These are phyloP conservation scores for Actenoides lindsayi DNA, from an alignment of 2,113 vertebrate genomes.

Conservation along the genomic window DNA sequence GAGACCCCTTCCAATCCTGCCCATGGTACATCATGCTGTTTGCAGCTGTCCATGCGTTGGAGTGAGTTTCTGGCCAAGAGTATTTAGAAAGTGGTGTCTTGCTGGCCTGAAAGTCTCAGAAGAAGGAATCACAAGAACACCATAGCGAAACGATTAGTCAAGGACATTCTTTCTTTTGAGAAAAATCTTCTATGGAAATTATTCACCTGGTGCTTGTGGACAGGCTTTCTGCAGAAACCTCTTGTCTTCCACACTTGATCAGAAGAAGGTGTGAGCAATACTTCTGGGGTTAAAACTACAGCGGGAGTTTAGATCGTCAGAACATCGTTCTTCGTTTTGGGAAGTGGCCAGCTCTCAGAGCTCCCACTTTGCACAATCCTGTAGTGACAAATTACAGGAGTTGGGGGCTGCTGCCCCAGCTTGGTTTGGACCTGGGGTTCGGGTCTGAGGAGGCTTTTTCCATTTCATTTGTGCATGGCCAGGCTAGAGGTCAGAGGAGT, in stretches of 20 bases:
- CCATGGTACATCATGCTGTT: rapidly evolving
- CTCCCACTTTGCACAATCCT: not conserved
- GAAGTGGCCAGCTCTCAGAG: not conserved
- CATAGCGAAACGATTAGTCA: not conserved
- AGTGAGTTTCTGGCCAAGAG: not conserved
- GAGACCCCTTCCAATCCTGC: not conserved
- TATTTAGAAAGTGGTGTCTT: not conserved
- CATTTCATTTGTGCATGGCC: not conserved
- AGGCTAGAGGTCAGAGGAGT: not conserved
- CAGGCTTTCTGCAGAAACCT: not conserved
- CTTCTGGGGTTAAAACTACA: not conserved
- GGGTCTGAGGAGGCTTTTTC: not conserved
- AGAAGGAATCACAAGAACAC: not conserved
- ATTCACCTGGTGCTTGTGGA: not conserved
- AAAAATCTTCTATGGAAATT: not conserved
- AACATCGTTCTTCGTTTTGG: not conserved
- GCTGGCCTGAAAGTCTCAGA: not conserved
- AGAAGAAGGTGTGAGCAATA: not conserved
- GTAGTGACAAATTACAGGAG: not conserved
- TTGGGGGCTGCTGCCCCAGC: not conserved
- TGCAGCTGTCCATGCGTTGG: not conserved
- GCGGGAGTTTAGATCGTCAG: not conserved
- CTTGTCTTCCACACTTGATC: not conserved
- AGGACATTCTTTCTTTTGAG: not conserved
- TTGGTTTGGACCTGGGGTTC: not conserved